Conservation (phyloP, 2,888 invertebrate genomes). For the Sclerodermus sp. region DNA sequence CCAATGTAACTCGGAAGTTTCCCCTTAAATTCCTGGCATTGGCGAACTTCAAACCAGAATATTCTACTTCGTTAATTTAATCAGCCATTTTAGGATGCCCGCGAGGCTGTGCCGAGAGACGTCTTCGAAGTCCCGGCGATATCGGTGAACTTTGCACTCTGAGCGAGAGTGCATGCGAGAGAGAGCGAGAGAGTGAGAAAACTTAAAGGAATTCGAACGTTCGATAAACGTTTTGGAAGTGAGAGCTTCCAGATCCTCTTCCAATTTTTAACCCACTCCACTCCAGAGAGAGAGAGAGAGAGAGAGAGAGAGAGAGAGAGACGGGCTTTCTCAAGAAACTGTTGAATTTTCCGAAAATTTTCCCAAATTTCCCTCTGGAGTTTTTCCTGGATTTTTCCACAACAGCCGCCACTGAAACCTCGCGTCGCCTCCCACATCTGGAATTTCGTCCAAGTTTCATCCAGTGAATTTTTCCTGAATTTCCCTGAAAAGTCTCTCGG, state of each 20-base stretch:
- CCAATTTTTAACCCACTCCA: too few relatives aligned
- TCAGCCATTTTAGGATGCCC: background rate
- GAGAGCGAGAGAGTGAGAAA: background rate
- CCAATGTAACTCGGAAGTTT: background rate
- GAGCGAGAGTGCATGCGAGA: background rate
- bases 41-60: background rate
- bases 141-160: background rate
- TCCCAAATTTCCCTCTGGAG: too few relatives aligned
- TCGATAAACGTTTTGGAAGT: too few relatives aligned
- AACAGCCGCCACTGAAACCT: too few relatives aligned
- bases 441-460: too few relatives aligned
- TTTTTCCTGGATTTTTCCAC: too few relatives aligned
- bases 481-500: too few relatives aligned
- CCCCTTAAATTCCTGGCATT: too few relatives aligned
- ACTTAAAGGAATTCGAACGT: background rate
- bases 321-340: constrained; percentile 3
- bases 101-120: too few relatives aligned
- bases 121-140: background rate
- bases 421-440: too few relatives aligned
- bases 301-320: background rate
- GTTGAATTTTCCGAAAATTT: background rate
- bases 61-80: background rate
- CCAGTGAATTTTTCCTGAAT: too few relatives aligned
- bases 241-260: too few relatives aligned
- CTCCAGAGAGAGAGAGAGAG: background rate